A percentile compares a stretch with the other conserved stretches of the same genome.
Conservation (phyloP, 2,113 vertebrate genomes). For the Colaptes auratus region DNA sequence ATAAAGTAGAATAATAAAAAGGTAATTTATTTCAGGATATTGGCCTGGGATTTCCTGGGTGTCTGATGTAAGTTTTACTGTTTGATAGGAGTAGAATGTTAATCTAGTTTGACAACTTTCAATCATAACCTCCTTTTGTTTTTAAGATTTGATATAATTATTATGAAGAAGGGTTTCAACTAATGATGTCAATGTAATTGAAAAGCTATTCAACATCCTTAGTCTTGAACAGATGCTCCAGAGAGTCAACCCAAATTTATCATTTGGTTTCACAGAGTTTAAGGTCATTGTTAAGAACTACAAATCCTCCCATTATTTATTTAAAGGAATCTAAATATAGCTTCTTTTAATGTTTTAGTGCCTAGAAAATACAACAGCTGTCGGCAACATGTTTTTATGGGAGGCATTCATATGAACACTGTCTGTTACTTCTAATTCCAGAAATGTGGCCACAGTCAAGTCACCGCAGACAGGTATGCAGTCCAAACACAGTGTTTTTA, state of each 20-base stretch:
- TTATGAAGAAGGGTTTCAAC: not conserved
- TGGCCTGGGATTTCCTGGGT: not conserved
- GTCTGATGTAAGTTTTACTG: not conserved
- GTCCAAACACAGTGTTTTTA: slow-evolving; percentile 25
- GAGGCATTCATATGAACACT: not conserved
- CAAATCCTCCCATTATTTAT: not conserved
- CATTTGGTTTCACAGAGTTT: slow-evolving; percentile 6
- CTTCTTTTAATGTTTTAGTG: slow-evolving; percentile 33
- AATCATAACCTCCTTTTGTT: not conserved
- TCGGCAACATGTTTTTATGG: slow-evolving; percentile 53
- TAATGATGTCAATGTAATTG: not conserved
- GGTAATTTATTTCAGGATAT: not conserved
- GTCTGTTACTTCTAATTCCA: slow-evolving; percentile 28
- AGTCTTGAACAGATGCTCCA: not conserved
- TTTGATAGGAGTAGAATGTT: not conserved
- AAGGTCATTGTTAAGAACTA: slow-evolving; percentile 8
- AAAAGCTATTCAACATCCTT: not conserved
- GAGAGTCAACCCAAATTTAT: not conserved
- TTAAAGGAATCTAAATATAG: slow-evolving; percentile 56
- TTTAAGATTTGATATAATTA: not conserved
- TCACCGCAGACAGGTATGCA: slow-evolving; percentile 39
- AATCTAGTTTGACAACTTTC: not conserved
- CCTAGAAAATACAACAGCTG: slow-evolving; percentile 52
- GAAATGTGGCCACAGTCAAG: not conserved
- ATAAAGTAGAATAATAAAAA: not conserved